A percentile compares a stretch with the other conserved stretches of the same genome.
Evolutionary conservation across 2,113 vertebrate species (phyloP).

Genomic region (Zapornia atra): DNA sequence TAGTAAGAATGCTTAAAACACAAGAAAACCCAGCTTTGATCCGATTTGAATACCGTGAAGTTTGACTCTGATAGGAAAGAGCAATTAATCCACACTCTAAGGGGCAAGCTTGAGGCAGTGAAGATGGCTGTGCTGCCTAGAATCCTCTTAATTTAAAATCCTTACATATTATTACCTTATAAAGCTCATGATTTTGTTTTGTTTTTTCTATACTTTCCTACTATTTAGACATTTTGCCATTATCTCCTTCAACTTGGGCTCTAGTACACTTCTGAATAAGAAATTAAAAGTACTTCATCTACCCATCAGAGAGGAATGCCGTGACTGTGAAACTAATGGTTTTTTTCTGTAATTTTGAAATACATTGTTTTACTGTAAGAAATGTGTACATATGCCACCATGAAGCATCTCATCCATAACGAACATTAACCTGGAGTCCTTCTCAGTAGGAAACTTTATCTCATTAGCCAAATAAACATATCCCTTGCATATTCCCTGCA

Average conservation of each 20-base stretch:
- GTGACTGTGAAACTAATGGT: neutral
- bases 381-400: neutral
- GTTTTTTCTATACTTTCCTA: neutral
- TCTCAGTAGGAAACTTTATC: neutral
- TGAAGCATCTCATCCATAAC: neutral
- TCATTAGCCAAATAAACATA: neutral
- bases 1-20: constrained; percentile 16
- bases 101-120: neutral
- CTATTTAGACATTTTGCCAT: neutral
- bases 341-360: neutral
- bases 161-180: neutral
- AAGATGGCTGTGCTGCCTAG: neutral
- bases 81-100: constrained; percentile 20
- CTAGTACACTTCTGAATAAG: neutral
- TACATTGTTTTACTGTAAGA: neutral
- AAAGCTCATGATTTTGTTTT: neutral
- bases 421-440: neutral
- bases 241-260: neutral
- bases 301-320: neutral
- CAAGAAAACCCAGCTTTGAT: constrained; percentile 41
- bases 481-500: neutral
- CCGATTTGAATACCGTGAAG: neutral
- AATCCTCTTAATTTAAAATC: constrained; percentile 38
- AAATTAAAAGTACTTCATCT: neutral
- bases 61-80: neutral